These are phyloP conservation scores for Gambusia yucatana DNA, from an alignment of 2,797 vertebrate genomes.

Conservation along the genomic window DNA sequence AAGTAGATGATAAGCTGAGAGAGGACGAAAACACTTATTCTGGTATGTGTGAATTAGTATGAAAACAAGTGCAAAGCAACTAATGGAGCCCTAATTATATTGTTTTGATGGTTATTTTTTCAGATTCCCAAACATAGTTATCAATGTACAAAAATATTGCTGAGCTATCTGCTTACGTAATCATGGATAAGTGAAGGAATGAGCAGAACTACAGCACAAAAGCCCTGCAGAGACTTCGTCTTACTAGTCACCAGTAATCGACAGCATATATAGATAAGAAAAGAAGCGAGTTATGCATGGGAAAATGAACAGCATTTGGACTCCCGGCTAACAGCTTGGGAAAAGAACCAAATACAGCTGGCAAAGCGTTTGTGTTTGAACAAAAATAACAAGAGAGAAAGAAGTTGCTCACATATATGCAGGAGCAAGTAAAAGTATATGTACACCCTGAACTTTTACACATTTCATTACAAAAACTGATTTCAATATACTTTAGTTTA, in stretches of 20 bases:
- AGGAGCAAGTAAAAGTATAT: not conserved
- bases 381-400: not conserved
- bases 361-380: not conserved
- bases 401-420: not conserved
- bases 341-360: conserved; percentile 17
- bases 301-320: conserved; percentile 38
- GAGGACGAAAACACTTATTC: conserved; percentile 32
- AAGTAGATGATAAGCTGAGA: conserved; percentile 36
- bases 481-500: not conserved
- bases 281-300: conserved; percentile 23
- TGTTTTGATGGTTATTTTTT: conserved; percentile 6
- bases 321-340: conserved; percentile 25
- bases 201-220: not conserved
- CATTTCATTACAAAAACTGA: not conserved
- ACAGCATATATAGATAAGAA: conserved; percentile 15
- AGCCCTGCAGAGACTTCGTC: conserved; percentile 10
- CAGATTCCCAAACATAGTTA: conserved; percentile 8
- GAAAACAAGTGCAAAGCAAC: conserved; percentile 28
- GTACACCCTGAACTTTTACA: not conserved
- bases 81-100: conserved; percentile 2
- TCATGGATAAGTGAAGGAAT: not conserved
- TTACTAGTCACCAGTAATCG: conserved; percentile 8
- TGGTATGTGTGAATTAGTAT: conserved; percentile 13
- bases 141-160: conserved; percentile 7
- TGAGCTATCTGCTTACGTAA: not conserved